These are phyloP conservation scores for Enteromius anoplus DNA, from an alignment of 2,797 vertebrate genomes.

Conservation along the genomic window DNA sequence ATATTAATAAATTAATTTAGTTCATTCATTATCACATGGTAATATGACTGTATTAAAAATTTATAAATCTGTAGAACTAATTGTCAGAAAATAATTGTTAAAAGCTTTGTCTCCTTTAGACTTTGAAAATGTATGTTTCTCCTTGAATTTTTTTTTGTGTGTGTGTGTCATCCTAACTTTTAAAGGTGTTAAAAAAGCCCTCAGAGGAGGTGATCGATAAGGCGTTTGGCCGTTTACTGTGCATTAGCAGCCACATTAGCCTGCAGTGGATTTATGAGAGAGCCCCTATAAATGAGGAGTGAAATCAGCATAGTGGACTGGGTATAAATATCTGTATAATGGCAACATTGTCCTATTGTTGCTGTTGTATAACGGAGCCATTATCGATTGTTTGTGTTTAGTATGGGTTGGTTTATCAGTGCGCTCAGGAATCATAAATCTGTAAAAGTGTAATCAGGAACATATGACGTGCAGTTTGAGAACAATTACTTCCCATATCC, in stretches of 20 bases:
- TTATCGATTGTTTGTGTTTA: conserved; percentile 83
- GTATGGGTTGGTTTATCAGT: conserved; percentile 73
- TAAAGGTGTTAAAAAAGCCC: conserved; percentile 76
- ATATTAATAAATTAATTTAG: no score
- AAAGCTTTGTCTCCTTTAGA: conserved; percentile 35
- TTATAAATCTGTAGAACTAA: background rate
- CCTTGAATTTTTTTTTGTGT: conserved; percentile 17
- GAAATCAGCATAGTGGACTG: conserved; percentile 70
- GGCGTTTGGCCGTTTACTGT: conserved; percentile 76
- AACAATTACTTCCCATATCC: background rate
- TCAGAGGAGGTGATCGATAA: conserved; percentile 81
- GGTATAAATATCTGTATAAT: conserved; percentile 77
- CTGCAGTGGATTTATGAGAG: conserved; percentile 72
- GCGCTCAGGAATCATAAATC: conserved; percentile 67
- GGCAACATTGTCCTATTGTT: conserved; percentile 69
- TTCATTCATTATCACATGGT: background rate
- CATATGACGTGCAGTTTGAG: conserved; percentile 10
- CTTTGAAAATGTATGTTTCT: conserved; percentile 38
- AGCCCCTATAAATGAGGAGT: conserved; percentile 69
- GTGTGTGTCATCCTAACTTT: conserved; percentile 67
- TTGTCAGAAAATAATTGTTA: conserved; percentile 20
- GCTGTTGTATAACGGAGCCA: conserved; percentile 76
- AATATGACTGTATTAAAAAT: background rate
- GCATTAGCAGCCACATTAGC: conserved; percentile 80
- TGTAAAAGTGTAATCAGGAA: conserved; percentile 16